phyloP scores from a whole-genome alignment of 2,888 invertebrate genomes.

The Leucophenga maculata region DNA sequence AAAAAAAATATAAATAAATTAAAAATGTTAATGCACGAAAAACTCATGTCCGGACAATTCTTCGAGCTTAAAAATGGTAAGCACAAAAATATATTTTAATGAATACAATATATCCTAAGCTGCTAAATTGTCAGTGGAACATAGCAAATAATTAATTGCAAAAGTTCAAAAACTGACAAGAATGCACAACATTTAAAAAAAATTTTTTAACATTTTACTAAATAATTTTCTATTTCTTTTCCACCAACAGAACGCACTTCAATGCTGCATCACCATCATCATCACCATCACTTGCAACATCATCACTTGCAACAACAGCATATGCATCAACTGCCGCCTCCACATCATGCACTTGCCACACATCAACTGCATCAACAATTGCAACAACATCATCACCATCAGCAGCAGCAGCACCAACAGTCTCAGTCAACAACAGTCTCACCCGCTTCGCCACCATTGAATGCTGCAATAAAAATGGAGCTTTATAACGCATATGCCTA shows the following conservation, averaged over 20 bases:
- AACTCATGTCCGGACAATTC: conserved; percentile 67
- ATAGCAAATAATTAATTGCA: too few relatives aligned
- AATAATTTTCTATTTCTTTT: conserved; percentile 19
- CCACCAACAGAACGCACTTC: conserved; percentile 54
- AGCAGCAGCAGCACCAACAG: conserved; percentile 38
- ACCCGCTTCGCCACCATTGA: conserved; percentile 50
- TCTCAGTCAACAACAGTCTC: conserved; percentile 46
- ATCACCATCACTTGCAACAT: conserved; percentile 22
- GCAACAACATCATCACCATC: conserved; percentile 36
- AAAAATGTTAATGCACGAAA: conserved; percentile 68
- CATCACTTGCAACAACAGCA: conserved; percentile 37
- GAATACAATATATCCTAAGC: conserved; percentile 1
- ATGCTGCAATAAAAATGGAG: conserved; percentile 54
- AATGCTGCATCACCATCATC: conserved; percentile 52
- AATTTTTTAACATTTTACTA: too few relatives aligned
- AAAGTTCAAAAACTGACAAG: too few relatives aligned
- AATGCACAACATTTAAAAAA: too few relatives aligned
- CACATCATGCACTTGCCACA: conserved; percentile 46
- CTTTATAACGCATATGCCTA: conserved; percentile 67
- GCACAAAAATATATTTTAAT: conserved; percentile 20
- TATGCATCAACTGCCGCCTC: conserved; percentile 37
- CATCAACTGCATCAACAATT: conserved; percentile 40
- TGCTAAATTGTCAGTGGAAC: not conserved
- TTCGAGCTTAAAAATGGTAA: conserved; percentile 69
- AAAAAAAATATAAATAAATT: conserved; percentile 21